Evolutionary conservation across 2,888 invertebrate genomes (phyloP), one percentile per base, ranked within the genome.

Genomic region (Syritta pipiens): DNA sequence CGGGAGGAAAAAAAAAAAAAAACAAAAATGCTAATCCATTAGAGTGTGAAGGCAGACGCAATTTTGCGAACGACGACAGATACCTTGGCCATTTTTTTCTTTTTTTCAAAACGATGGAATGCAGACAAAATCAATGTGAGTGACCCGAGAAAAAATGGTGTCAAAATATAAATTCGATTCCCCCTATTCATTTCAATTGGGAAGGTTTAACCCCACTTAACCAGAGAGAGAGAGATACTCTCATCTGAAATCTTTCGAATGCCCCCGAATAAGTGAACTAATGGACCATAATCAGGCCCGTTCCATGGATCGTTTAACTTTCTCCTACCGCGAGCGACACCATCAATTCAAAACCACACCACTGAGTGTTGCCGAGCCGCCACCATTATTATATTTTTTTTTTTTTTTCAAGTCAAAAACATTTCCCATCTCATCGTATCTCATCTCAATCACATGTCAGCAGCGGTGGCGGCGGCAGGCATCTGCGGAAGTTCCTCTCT

Each of bases 401-500:
- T 57, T 40, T 22, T 37, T 63, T 59, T 48, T 30, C 20, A 7
- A 49, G 63, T 67, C 57, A 69, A 37, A 44, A 19, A 63, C 57
- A 63, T 62, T 63, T 55, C 69, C 44, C 69, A 63, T 51, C 68
- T 30, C 59, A 14, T 72, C 49, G 30, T 24, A 20, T 26, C 17
- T 30, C 30, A 35, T 44, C 74, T 53, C 53, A n/a, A 32, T 69
- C 55, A 62, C 53, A 20, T 76, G 76, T 69, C 76, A 63, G 69
- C n/a, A n/a, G n/a, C n/a, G n/a, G n/a, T n/a, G n/a, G n/a, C n/a
- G n/a, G n/a, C n/a, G n/a, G n/a, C 44, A 3, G 44, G 28, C 57
- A 63, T 26, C 40, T 51, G 37, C 74, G 74, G 76, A 76, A 63
- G 76, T 63, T 44, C 44, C 69, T 69, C 62, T 69, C 51, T 57